Conservation (phyloP, 2,797 vertebrate species). For the Taenioides sp. region DNA sequence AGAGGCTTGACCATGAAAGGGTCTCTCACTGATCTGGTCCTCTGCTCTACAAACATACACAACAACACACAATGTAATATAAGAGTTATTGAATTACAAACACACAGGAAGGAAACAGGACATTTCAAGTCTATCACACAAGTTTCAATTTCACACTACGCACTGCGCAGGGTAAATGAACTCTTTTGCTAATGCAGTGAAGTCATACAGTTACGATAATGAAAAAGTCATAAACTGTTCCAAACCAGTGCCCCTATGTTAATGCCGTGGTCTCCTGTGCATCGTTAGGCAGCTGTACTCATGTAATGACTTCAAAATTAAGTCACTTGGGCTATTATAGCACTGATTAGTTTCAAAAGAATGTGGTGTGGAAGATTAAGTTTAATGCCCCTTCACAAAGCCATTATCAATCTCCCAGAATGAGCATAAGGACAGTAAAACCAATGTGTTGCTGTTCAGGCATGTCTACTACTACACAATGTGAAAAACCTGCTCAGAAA, state of each 20-base stretch:
- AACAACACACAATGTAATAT: conserved; percentile 28
- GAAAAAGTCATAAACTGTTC: conserved; percentile 50
- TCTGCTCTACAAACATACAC: conserved; percentile 35
- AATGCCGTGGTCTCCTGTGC: conserved; percentile 28
- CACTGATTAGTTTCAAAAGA: conserved; percentile 7
- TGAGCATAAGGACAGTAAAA: not conserved
- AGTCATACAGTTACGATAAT: conserved; percentile 17
- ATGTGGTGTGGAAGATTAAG: not conserved
- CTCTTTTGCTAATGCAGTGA: not conserved
- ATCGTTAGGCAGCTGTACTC: conserved; percentile 25
- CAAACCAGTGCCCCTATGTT: conserved; percentile 33
- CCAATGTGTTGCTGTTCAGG: not conserved
- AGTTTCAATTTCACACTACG: not conserved
- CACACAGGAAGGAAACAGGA: not conserved
- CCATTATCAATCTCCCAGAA: not conserved
- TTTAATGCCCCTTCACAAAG: not conserved
- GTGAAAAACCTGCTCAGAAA: not conserved
- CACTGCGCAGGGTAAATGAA: not conserved
- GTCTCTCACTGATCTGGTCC: conserved; percentile 31
- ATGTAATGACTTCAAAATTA: conserved; percentile 27
- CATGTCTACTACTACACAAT: not conserved
- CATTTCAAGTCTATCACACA: not conserved
- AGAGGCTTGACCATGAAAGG: not conserved
- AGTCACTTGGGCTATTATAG: conserved; percentile 8
- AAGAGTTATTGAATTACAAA: not conserved